These are phyloP conservation scores for Lasius platythorax DNA, from an alignment of 2,888 invertebrate species.

Conservation along the genomic window DNA sequence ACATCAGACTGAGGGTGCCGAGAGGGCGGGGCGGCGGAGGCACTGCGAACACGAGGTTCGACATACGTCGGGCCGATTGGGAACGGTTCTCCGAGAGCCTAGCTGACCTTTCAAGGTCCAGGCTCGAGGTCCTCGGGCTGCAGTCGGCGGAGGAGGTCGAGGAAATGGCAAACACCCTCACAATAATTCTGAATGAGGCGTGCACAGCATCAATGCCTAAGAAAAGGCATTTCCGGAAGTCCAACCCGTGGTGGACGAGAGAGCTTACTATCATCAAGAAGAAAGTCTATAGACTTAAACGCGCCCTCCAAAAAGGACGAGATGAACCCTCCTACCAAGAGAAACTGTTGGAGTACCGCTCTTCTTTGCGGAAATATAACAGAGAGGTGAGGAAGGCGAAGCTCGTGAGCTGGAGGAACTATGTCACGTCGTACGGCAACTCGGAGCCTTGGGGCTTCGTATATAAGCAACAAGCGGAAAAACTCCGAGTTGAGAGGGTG, in stretches of 20 bases:
- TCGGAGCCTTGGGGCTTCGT: too few relatives aligned
- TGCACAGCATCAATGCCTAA: neutral
- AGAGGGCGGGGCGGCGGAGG: neutral
- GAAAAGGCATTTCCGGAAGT: neutral
- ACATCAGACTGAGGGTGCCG: neutral
- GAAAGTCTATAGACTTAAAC: too few relatives aligned
- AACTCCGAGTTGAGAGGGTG: too few relatives aligned
- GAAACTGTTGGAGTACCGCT: too few relatives aligned
- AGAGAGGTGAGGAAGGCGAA: too few relatives aligned
- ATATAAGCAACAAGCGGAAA: too few relatives aligned
- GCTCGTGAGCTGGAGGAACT: too few relatives aligned
- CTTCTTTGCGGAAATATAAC: too few relatives aligned
- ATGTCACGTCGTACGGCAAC: too few relatives aligned
- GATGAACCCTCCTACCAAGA: too few relatives aligned
- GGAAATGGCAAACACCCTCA: neutral
- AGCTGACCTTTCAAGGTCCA: neutral
- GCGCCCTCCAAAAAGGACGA: too few relatives aligned
- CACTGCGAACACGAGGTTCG: neutral
- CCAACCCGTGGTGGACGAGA: conserved; percentile 41
- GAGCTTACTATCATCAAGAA: neutral
- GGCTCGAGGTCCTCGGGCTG: neutral
- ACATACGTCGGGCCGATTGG: neutral
- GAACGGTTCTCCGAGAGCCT: neutral
- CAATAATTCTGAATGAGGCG: neutral
- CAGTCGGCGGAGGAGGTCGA: neutral